Evolutionary conservation across 2,888 invertebrate species (phyloP).

Genomic region (Andrena bicolor): DNA sequence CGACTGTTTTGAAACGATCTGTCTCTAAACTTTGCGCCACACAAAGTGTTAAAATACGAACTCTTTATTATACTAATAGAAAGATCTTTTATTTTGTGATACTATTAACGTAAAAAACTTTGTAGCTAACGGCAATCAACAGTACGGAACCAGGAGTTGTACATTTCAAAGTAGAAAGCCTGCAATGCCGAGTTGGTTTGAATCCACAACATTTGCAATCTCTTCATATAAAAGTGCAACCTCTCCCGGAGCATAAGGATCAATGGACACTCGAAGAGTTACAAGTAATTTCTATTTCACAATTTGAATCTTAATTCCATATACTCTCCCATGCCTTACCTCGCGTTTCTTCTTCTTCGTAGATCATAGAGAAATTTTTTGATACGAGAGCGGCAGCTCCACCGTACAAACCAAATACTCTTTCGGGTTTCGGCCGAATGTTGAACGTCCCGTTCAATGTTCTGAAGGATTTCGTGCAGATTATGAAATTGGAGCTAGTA

Average conservation of each 20-base stretch:
- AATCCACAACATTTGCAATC: slow-evolving; percentile 96
- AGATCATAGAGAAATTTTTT: slow-evolving; percentile 97
- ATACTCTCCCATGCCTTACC: slow-evolving; percentile 13
- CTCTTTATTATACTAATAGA: not conserved
- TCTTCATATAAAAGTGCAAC: slow-evolving; percentile 92
- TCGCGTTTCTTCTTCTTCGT: slow-evolving; percentile 65
- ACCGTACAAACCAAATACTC: slow-evolving; percentile 95
- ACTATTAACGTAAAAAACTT: slow-evolving; percentile 29
- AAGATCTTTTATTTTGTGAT: not conserved
- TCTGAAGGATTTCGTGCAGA: slow-evolving; percentile 96
- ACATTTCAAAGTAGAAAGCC: slow-evolving; percentile 94
- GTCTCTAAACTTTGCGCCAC: no score
- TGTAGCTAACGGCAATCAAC: slow-evolving; percentile 89
- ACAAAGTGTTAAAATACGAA: no score
- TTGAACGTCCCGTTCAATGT: slow-evolving; percentile 94
- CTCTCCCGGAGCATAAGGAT: slow-evolving; percentile 93
- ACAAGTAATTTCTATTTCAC: slow-evolving; percentile 86
- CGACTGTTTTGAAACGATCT: no score
- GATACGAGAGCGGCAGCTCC: slow-evolving; percentile 95
- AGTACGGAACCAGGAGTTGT: slow-evolving; percentile 95
- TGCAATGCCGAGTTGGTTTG: slow-evolving; percentile 94
- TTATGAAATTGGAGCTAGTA: slow-evolving; percentile 90
- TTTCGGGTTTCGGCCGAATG: slow-evolving; percentile 94
- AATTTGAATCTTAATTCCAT: not conserved
- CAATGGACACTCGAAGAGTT: slow-evolving; percentile 95